A percentile compares a stretch with the other conserved stretches of the same genome.
These are phyloP conservation scores for Meloidogyne floridensis DNA, from an alignment of 1,140 invertebrate species.

Conservation along the genomic window DNA sequence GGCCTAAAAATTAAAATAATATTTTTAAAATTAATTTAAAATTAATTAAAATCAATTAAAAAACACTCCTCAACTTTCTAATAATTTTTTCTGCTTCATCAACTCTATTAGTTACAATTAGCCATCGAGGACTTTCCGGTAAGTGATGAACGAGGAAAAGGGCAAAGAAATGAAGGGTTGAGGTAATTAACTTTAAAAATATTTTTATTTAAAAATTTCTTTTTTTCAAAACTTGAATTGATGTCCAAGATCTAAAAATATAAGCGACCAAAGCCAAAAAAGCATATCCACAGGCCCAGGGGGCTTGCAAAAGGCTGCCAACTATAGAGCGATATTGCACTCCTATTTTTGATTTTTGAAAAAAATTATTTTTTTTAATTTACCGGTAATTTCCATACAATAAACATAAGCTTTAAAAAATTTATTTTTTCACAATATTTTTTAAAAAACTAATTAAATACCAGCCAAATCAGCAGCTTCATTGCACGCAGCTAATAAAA, in stretches of 20 bases:
- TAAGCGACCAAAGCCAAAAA: slow-evolving; percentile 63
- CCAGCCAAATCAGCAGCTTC: slow-evolving; percentile 59
- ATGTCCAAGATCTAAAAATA: slow-evolving; percentile 59
- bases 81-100: slow-evolving; percentile 59
- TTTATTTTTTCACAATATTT: background rate
- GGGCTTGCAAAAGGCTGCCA: slow-evolving; percentile 59
- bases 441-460: background rate
- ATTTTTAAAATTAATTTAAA: slow-evolving; percentile 13
- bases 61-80: slow-evolving; percentile 26
- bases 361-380: background rate
- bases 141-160: slow-evolving; percentile 49
- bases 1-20: slow-evolving; percentile 46
- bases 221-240: slow-evolving; percentile 50
- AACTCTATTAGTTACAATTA: slow-evolving; percentile 59
- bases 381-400: slow-evolving; percentile 64
- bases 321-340: slow-evolving; percentile 60
- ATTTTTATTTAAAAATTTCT: background rate
- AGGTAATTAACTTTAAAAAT: slow-evolving; percentile 53
- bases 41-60: slow-evolving; percentile 23
- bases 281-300: slow-evolving; percentile 64
- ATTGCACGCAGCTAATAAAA: slow-evolving; percentile 59
- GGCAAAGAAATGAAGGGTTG: slow-evolving; percentile 51
- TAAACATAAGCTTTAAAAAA: slow-evolving; percentile 61
- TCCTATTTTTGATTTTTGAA: background rate
- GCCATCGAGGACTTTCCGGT: slow-evolving; percentile 64